These are phyloP conservation scores for Rhadinocentrus ornatus DNA, from an alignment of 2,797 vertebrate genomes.

Conservation along the genomic window DNA sequence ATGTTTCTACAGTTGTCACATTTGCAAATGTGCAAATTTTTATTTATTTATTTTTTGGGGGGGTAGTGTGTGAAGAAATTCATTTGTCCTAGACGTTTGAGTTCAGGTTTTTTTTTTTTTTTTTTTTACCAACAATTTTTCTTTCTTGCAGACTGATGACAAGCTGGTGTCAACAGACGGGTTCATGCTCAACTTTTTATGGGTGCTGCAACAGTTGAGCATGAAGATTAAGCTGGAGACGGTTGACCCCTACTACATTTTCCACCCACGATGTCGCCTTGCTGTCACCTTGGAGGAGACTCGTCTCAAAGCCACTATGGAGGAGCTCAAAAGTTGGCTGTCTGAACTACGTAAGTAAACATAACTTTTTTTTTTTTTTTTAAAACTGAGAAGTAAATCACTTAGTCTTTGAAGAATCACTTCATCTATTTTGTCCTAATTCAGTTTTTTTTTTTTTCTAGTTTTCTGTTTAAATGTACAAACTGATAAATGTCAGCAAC, in stretches of 20 bases:
- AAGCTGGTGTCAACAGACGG: conserved; percentile 97
- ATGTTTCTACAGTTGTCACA: neutral
- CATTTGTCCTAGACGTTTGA: neutral
- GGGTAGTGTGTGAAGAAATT: neutral
- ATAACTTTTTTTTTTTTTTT: neutral
- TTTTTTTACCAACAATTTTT: neutral
- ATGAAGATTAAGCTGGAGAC: conserved; percentile 99
- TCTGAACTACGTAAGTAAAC: conserved; percentile 89
- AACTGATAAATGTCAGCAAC: neutral
- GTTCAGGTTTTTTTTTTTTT: neutral
- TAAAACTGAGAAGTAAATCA: neutral
- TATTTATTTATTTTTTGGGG: too few species aligned
- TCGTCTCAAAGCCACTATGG: conserved; percentile 94
- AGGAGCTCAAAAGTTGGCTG: conserved; percentile 92
- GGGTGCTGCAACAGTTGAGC: conserved; percentile 98
- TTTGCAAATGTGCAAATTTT: neutral
- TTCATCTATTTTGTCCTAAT: neutral
- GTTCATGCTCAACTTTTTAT: conserved; percentile 99
- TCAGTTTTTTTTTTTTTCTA: neutral
- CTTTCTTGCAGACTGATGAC: conserved; percentile 89
- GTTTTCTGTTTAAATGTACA: neutral
- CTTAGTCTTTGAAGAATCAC: neutral
- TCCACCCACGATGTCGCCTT: conserved; percentile 94
- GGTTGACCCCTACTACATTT: conserved; percentile 95
- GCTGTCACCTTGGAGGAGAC: conserved; percentile 92